phyloP scores from a whole-genome alignment of 2,888 invertebrate genomes.

The Meteorus cinctellus region DNA sequence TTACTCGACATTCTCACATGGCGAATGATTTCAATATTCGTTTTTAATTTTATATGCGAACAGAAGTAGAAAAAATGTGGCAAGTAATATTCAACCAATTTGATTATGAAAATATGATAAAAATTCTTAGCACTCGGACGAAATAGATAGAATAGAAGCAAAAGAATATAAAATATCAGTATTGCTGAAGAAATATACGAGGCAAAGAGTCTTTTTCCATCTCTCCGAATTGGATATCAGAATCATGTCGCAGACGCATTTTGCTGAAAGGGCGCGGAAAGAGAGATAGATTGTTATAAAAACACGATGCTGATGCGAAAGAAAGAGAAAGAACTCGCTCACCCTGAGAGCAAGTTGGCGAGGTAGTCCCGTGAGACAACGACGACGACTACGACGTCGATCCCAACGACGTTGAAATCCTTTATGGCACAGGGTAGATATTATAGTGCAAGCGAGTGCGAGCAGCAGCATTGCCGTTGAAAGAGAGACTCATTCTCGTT shows the following conservation, averaged over 20 bases:
- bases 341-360: slow-evolving; percentile 43
- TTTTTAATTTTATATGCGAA: too few species aligned
- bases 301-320: background rate
- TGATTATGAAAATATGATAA: too few species aligned
- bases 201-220: slow-evolving; percentile 19
- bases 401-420: slow-evolving; percentile 13
- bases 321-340: slow-evolving; percentile 38
- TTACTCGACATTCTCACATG: too few species aligned
- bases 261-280: slow-evolving; percentile 35
- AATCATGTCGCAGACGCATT: slow-evolving; percentile 30
- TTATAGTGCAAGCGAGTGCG: slow-evolving; percentile 22
- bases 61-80: too few species aligned
- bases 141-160: background rate
- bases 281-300: slow-evolving; percentile 16
- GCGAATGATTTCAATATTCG: too few species aligned
- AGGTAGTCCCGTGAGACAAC: slow-evolving; percentile 33
- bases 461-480: background rate
- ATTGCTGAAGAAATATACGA: background rate
- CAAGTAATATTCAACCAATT: too few species aligned
- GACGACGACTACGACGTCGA: slow-evolving; percentile 1
- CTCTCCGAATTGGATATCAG: slow-evolving; percentile 27
- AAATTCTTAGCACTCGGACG: background rate
- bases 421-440: slow-evolving; percentile 36
- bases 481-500: background rate
- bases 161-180: background rate